These are phyloP conservation scores for Campylomormyrus numenius DNA, from an alignment of 2,113 vertebrate species.

Conservation along the genomic window DNA sequence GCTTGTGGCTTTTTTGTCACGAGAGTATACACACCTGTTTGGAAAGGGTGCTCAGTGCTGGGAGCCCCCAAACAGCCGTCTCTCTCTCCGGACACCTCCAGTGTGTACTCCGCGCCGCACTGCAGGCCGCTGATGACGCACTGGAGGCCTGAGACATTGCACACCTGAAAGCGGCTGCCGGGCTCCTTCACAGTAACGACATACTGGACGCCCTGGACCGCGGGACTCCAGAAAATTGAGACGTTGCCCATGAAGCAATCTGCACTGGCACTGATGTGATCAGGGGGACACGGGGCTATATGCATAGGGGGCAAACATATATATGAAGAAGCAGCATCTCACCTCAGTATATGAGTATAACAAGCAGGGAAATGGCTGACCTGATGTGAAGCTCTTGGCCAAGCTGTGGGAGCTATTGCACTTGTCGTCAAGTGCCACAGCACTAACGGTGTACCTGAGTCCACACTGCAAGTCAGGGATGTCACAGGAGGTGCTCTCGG, in stretches of 20 bases:
- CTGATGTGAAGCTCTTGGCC: constrained; percentile 38
- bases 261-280: constrained; percentile 28
- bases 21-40: constrained; percentile 38
- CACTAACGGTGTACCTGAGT: constrained; percentile 43
- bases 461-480: constrained; percentile 37
- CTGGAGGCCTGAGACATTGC: constrained; percentile 32
- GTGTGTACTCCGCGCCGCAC: constrained; percentile 53
- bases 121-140: constrained; percentile 46
- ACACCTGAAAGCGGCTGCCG: constrained; percentile 29
- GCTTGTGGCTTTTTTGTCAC: background rate
- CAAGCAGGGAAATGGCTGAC: constrained; percentile 23
- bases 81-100: constrained; percentile 49
- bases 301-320: background rate
- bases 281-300: constrained; percentile 57
- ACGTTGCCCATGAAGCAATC: constrained; percentile 46
- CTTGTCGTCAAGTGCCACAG: constrained; percentile 43
- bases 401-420: constrained; percentile 57
- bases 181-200: constrained; percentile 26
- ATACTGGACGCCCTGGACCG: constrained; percentile 39
- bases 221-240: constrained; percentile 49
- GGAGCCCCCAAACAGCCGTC: constrained; percentile 47
- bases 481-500: constrained; percentile 31
- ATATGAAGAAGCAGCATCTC: background rate
- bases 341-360: too few species aligned
- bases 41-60: constrained; percentile 37